A percentile compares a stretch with the other conserved stretches of the same genome.
These are phyloP conservation scores for Myodes glareolus DNA, from an alignment of 2,113 vertebrate genomes.

Conservation along the genomic window DNA sequence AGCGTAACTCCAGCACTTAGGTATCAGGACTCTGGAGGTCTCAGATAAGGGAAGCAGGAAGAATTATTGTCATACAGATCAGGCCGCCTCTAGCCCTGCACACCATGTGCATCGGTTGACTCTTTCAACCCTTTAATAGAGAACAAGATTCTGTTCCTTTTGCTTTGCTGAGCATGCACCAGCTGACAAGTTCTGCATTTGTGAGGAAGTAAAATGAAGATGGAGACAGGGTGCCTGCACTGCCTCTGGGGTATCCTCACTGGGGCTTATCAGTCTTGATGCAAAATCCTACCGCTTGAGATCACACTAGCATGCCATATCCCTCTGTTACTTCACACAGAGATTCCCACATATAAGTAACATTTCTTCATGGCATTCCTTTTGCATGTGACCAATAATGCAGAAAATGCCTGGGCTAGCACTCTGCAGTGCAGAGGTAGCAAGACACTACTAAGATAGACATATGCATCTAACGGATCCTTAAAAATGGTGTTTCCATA, in stretches of 20 bases:
- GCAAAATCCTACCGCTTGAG: constrained; percentile 24
- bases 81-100: not conserved
- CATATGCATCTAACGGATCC: not conserved
- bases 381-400: not conserved
- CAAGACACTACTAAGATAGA: not conserved
- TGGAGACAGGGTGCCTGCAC: not conserved
- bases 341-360: not conserved
- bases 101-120: not conserved
- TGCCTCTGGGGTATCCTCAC: not conserved
- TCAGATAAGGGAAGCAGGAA: not conserved
- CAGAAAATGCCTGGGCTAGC: not conserved
- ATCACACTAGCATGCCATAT: constrained; percentile 17
- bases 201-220: constrained; percentile 4
- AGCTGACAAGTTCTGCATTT: not conserved
- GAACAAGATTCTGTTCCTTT: constrained; percentile 30
- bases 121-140: not conserved
- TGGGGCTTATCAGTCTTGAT: not conserved
- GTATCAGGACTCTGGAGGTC: not conserved
- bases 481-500: not conserved
- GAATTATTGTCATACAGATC: not conserved
- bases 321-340: not conserved
- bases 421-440: not conserved
- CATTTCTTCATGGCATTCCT: not conserved
- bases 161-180: not conserved
- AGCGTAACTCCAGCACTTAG: not conserved